Evolutionary conservation across 2,797 vertebrate species (phyloP).

Genomic region (Chelon labrosus): DNA sequence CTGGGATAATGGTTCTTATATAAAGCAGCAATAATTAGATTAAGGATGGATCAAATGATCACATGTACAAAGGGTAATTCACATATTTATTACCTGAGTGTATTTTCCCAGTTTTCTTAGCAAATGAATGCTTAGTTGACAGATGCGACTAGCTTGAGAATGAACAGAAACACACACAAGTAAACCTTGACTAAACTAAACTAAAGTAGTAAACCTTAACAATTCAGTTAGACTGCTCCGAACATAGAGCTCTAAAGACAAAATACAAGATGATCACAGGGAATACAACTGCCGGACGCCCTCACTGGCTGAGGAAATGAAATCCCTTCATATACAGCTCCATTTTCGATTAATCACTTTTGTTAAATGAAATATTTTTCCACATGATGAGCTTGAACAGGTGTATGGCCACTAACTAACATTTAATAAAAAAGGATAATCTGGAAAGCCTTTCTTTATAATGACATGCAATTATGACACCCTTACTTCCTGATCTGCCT

Average conservation of each 20-base stretch:
- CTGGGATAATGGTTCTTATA: no score
- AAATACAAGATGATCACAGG: background rate
- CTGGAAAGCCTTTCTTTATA: conserved; percentile 23
- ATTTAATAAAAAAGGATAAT: conserved; percentile 61
- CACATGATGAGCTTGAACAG: conserved; percentile 29
- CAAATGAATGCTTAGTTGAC: no score
- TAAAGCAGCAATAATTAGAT: no score
- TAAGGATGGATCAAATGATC: no score
- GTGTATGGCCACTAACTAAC: conserved; percentile 61
- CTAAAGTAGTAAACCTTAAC: background rate
- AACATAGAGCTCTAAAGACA: background rate
- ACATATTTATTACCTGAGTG: no score
- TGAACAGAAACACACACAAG: background rate
- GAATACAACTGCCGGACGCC: background rate
- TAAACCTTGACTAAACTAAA: background rate
- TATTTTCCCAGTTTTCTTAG: no score
- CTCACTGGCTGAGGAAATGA: conserved; percentile 35
- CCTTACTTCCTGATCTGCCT: background rate
- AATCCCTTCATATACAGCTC: conserved; percentile 23
- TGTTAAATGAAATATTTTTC: conserved; percentile 23
- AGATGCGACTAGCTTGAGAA: background rate
- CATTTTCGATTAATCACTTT: conserved; percentile 45
- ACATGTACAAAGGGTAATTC: no score
- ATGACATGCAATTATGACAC: conserved; percentile 39
- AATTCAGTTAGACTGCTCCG: background rate